These are phyloP conservation scores for Saguinus midas DNA, from an alignment of 2,113 vertebrate species.

Conservation along the genomic window DNA sequence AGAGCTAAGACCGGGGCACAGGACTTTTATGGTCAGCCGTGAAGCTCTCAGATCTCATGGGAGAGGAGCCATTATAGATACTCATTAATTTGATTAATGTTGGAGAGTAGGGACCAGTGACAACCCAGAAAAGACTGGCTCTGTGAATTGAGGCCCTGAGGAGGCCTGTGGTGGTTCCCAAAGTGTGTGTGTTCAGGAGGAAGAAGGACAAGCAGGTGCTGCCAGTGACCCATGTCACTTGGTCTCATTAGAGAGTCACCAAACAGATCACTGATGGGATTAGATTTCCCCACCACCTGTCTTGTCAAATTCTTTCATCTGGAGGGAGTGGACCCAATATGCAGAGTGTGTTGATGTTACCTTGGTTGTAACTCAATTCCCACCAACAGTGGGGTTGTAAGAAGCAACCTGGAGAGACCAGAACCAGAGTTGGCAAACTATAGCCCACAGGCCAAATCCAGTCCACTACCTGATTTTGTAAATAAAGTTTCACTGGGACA, in stretches of 20 bases:
- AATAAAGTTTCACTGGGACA: conserved; percentile 17
- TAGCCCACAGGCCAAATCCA: conserved; percentile 21
- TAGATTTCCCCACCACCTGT: conserved; percentile 70
- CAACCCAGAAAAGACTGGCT: not conserved
- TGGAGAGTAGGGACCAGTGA: conserved; percentile 21
- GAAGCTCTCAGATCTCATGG: conserved; percentile 14
- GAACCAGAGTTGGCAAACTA: conserved; percentile 1
- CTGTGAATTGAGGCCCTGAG: not conserved
- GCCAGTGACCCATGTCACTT: conserved; percentile 41
- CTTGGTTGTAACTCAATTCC: conserved; percentile 57
- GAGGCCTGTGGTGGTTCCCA: not conserved
- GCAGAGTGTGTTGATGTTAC: conserved; percentile 33
- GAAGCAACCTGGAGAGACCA: not conserved
- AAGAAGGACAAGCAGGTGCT: conserved; percentile 29
- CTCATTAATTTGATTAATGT: not conserved
- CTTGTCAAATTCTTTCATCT: conserved; percentile 67
- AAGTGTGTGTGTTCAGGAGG: not conserved
- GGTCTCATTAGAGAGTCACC: conserved; percentile 62
- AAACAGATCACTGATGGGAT: conserved; percentile 60
- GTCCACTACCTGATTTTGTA: conserved; percentile 17
- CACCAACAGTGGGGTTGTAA: conserved; percentile 49
- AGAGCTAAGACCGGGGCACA: conserved; percentile 10
- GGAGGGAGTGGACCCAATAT: not conserved
- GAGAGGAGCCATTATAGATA: conserved; percentile 42
- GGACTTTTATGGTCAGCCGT: not conserved